Evolutionary conservation across 2,113 vertebrate genomes (phyloP).

Genomic region (Gallinago media): DNA sequence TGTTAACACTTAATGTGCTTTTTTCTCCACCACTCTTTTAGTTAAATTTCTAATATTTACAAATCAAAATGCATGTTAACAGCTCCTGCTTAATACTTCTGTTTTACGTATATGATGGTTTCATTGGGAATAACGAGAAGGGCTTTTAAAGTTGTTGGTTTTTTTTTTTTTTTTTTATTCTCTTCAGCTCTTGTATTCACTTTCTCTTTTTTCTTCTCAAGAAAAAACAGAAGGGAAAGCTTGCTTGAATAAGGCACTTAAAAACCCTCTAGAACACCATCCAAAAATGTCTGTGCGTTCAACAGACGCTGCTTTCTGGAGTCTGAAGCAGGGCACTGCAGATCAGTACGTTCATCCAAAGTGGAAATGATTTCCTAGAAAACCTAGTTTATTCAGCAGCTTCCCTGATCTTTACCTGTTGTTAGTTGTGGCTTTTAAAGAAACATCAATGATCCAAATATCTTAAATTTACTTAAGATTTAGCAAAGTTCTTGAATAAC

Average conservation of each 20-base stretch:
- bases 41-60: background rate
- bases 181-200: background rate
- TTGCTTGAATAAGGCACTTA: background rate
- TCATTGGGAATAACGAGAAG: background rate
- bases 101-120: background rate
- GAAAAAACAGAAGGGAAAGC: background rate
- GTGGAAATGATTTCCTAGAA: slow-evolving; percentile 36
- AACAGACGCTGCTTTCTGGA: background rate
- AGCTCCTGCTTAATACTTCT: background rate
- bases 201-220: background rate
- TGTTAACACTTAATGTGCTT: background rate
- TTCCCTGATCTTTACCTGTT: background rate
- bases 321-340: slow-evolving; percentile 7
- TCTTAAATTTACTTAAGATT: background rate
- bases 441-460: background rate
- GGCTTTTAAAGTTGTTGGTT: background rate
- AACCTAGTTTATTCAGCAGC: background rate
- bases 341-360: slow-evolving; percentile 27
- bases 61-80: background rate
- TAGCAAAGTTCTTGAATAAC: background rate
- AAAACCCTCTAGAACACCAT: background rate
- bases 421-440: background rate
- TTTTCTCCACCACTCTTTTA: background rate
- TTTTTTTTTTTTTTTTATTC: background rate
- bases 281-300: background rate